Evolutionary conservation across 2,797 vertebrate genomes (phyloP).

Genomic region (Tauraco hartlaubi): DNA sequence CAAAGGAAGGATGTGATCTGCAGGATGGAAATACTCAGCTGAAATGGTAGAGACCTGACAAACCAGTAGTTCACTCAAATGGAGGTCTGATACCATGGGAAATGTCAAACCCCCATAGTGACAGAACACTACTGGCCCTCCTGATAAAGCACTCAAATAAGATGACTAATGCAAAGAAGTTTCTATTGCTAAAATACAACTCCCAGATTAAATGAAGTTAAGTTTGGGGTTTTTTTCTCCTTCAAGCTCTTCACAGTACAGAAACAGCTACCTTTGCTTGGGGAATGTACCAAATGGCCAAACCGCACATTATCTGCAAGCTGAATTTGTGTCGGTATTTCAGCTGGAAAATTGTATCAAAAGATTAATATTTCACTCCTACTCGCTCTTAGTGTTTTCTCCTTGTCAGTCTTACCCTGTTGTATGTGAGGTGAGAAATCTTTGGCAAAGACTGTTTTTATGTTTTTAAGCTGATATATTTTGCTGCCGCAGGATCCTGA

Average conservation of each 20-base stretch:
- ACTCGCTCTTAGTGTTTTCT: neutral
- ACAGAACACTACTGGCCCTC: neutral
- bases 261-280: neutral
- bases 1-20: neutral
- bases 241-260: neutral
- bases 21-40: neutral
- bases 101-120: neutral
- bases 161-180: neutral
- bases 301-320: neutral
- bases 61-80: neutral
- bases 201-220: neutral
- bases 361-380: conserved; percentile 17
- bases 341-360: neutral
- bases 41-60: neutral
- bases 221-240: neutral
- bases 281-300: neutral
- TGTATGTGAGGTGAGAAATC: neutral
- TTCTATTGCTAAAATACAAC: neutral
- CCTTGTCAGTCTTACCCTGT: neutral
- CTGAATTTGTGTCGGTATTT: conserved; percentile 7
- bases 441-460: neutral
- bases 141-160: neutral
- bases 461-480: neutral
- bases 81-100: neutral
- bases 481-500: neutral